Evolutionary conservation across 1,140 invertebrate genomes (phyloP).

Genomic region (Episyrphus balteatus): DNA sequence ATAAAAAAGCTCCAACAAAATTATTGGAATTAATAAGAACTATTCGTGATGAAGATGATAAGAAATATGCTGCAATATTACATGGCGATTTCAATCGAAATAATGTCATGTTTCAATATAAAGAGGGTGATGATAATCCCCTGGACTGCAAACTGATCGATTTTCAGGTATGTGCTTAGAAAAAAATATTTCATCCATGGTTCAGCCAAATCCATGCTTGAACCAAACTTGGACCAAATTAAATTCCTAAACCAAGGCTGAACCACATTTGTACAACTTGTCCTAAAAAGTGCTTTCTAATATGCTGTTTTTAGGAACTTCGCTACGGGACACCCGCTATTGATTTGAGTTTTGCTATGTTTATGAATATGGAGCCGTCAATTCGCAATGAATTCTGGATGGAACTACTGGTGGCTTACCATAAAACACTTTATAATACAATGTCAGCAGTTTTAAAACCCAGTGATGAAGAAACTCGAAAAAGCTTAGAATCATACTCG

Average conservation of each 20-base stretch:
- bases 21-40: slow-evolving; percentile 22
- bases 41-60: slow-evolving; percentile 9
- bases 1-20: slow-evolving; percentile 13
- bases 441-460: not conserved
- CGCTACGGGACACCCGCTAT: slow-evolving; percentile 24
- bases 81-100: slow-evolving; percentile 35
- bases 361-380: slow-evolving; percentile 21
- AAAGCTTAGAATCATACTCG: too few relatives aligned
- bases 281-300: not conserved
- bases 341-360: slow-evolving; percentile 30
- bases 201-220: not conserved
- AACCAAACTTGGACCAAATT: too few relatives aligned
- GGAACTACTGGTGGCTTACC: slow-evolving; percentile 8
- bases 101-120: slow-evolving; percentile 27
- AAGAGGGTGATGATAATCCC: slow-evolving; percentile 5
- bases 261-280: too few relatives aligned
- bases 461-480: too few relatives aligned
- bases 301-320: slow-evolving; percentile 13
- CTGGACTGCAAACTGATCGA: slow-evolving; percentile 26
- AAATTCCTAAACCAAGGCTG: too few relatives aligned
- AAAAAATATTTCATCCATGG: not conserved
- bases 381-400: slow-evolving; percentile 9
- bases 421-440: slow-evolving; percentile 4
- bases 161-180: slow-evolving; percentile 16
- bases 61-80: slow-evolving; percentile 20